Conservation (phyloP, 2,888 invertebrate species). For the Helicoverpa assulta region DNA sequence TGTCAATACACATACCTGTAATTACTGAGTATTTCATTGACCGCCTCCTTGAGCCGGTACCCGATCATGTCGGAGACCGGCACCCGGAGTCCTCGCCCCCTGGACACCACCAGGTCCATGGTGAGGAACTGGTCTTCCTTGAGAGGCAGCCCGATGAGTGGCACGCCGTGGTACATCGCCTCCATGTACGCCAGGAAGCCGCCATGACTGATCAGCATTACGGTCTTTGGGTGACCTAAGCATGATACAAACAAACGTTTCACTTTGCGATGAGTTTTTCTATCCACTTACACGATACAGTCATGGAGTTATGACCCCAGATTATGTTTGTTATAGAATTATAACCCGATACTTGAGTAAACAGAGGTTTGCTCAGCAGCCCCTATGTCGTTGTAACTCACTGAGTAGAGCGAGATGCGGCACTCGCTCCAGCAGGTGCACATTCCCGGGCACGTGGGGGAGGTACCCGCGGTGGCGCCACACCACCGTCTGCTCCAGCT, state of each 20-base stretch:
- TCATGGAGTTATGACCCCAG: too few species aligned
- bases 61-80: slow-evolving; percentile 63
- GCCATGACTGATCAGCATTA: slow-evolving; percentile 72
- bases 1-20: slow-evolving; percentile 61
- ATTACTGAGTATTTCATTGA: slow-evolving; percentile 69
- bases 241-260: neutral
- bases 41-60: slow-evolving; percentile 65
- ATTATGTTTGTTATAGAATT: too few species aligned
- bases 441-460: slow-evolving; percentile 76
- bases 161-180: slow-evolving; percentile 74
- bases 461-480: slow-evolving; percentile 76
- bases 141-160: slow-evolving; percentile 72
- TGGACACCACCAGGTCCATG: slow-evolving; percentile 60
- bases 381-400: slow-evolving; percentile 53
- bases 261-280: too few species aligned
- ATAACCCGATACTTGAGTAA: neutral
- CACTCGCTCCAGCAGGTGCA: slow-evolving; percentile 76
- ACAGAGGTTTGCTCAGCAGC: neutral
- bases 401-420: slow-evolving; percentile 78
- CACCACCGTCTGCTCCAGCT: slow-evolving; percentile 81
- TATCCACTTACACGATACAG: too few species aligned
- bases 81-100: slow-evolving; percentile 68
- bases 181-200: slow-evolving; percentile 70
- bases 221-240: slow-evolving; percentile 74
- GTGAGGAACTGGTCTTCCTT: slow-evolving; percentile 72